Percentiles rank a stretch among this genome's conserved stretches.
Conservation (phyloP, 2,797 vertebrate species). For the Onychomys leucogaster region DNA sequence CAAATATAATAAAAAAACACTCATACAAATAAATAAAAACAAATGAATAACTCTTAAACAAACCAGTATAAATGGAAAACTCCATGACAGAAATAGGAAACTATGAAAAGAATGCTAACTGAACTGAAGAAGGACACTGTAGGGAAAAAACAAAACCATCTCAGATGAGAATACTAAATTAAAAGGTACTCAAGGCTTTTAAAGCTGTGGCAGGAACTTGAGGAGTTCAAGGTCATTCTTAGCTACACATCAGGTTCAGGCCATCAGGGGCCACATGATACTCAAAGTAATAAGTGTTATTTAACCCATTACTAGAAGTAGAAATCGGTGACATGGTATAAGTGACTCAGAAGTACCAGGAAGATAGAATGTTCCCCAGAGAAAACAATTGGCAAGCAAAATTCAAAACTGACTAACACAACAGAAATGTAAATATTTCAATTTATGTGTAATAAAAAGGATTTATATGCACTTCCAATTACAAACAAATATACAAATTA, state of each 20-base stretch:
- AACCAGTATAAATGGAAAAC: constrained; percentile 10
- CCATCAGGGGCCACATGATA: not conserved
- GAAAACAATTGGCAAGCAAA: not conserved
- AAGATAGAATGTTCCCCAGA: not conserved
- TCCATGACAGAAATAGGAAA: constrained; percentile 22
- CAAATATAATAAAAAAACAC: no score
- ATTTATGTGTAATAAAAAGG: not conserved
- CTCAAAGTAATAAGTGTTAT: not conserved
- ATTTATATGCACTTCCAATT: not conserved
- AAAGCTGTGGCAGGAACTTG: not conserved
- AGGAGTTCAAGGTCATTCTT: not conserved
- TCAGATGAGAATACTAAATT: constrained; percentile 47
- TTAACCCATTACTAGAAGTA: not conserved
- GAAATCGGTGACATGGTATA: not conserved
- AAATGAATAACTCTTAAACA: not conserved
- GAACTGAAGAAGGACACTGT: constrained; percentile 44
- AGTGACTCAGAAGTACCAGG: not conserved
- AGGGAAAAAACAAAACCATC: constrained; percentile 63
- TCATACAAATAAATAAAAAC: not conserved
- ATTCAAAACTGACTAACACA: not conserved
- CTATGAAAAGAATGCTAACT: constrained; percentile 7
- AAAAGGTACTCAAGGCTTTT: not conserved
- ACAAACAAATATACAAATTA: not conserved
- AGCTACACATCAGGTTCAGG: not conserved
- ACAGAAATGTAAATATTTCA: not conserved